A percentile compares a stretch with the other conserved stretches of the same genome.
Conservation (phyloP, 2,888 invertebrate genomes). For the Thalpophila matura region DNA sequence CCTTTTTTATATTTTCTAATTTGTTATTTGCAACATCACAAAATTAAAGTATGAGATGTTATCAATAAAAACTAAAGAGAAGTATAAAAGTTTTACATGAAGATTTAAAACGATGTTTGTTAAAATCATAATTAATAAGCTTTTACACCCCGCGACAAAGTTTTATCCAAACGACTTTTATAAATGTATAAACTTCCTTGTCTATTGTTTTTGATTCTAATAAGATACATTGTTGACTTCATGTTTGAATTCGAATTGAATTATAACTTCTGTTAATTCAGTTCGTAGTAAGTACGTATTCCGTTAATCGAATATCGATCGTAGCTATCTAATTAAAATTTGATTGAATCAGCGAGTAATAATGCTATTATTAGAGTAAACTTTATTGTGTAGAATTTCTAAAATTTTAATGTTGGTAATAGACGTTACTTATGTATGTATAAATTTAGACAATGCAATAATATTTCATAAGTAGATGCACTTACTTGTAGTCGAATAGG, state of each 20-base stretch:
- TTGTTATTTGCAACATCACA: conserved; percentile 25
- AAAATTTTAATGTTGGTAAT: conserved; percentile 78
- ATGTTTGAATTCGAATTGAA: conserved; percentile 20
- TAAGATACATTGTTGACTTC: conserved; percentile 9
- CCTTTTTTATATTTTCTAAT: conserved; percentile 29
- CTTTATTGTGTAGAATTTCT: conserved; percentile 69
- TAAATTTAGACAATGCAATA: conserved; percentile 86
- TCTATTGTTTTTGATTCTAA: conserved; percentile 7
- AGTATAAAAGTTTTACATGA: conserved; percentile 8
- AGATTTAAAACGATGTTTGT: conserved; percentile 5
- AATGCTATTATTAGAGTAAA: conserved; percentile 55
- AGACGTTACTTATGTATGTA: conserved; percentile 75
- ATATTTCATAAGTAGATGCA: conserved; percentile 89
- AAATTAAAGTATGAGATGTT: conserved; percentile 9
- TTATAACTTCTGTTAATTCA: conserved; percentile 22
- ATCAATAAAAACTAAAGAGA: conserved; percentile 5
- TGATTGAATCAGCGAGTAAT: conserved; percentile 50
- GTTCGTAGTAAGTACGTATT: conserved; percentile 35
- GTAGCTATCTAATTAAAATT: conserved; percentile 56
- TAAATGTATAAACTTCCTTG: conserved; percentile 2
- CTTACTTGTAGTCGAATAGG: conserved; percentile 77
- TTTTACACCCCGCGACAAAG: conserved; percentile 16
- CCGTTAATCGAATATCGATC: conserved; percentile 43
- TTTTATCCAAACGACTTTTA: conserved; percentile 4
- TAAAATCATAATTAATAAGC: conserved; percentile 10